phyloP scores from a whole-genome alignment of 2,113 vertebrate species.

The Phyllopteryx taeniolatus region DNA sequence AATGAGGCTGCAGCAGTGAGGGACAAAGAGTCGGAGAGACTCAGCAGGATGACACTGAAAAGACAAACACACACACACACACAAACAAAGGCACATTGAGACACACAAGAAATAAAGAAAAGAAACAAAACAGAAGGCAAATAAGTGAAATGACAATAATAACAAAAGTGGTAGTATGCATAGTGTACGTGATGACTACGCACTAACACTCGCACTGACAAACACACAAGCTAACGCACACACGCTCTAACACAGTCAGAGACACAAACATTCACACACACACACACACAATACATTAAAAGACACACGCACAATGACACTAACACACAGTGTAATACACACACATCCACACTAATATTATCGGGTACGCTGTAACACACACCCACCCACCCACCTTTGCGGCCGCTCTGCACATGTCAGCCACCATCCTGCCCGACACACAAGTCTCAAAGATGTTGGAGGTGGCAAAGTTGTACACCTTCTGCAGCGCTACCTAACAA shows the following conservation, averaged over 20 bases:
- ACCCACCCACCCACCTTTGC: constrained; percentile 76
- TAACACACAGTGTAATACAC: no score
- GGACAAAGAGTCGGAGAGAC: constrained; percentile 91
- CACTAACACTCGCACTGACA: neutral
- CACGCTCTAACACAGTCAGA: no score
- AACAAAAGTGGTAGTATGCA: neutral
- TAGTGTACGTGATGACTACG: no score
- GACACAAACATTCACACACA: no score
- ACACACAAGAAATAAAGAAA: constrained; percentile 14
- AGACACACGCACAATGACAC: no score
- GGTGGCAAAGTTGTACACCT: constrained; percentile 91
- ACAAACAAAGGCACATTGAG: constrained; percentile 10
- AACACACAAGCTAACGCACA: neutral
- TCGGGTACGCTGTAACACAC: neutral
- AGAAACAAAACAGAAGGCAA: neutral
- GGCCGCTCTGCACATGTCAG: constrained; percentile 94
- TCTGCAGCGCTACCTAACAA: constrained; percentile 87
- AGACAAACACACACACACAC: constrained; percentile 36
- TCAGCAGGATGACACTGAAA: constrained; percentile 91
- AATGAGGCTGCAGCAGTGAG: constrained; percentile 91
- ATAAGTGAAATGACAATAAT: constrained; percentile 3
- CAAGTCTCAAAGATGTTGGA: constrained; percentile 97
- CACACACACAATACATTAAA: no score
- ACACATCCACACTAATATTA: no score
- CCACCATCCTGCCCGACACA: constrained; percentile 97